Evolutionary conservation across 2,888 invertebrate species (phyloP), one percentile per base, ranked within the genome.

Genomic region (Octodonta nipae): DNA sequence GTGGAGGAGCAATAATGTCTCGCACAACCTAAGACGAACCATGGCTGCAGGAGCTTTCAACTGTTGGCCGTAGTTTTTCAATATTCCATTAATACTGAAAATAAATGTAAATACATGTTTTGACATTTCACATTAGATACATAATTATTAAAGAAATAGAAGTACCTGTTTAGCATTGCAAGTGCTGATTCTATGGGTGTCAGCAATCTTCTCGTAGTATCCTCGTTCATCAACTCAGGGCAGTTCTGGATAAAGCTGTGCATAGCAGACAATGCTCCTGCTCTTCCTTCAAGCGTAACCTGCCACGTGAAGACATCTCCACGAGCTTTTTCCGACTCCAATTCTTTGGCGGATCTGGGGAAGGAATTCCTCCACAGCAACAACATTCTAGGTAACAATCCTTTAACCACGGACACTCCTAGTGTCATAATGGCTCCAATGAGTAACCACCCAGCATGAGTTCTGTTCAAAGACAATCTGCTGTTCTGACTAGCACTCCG

Each of bases 271-370:
- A 98, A 64, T 2, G 96, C 96, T 1, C 96, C 96, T 3, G 95
- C 91, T 26, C 96, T 73, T 2, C 92, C 92, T 64, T 96, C 95
- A 33, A 98, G 64, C 0, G 95, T 93, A 25, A 96, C 85, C 70
- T 91, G 89, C 96, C 96, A 96, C n/a, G 96, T 96, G 57, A 96
- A 95, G 0, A 92, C 87, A 65, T 98, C 96, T 5, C 92, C 84
- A 51, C 96, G 70, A 10, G 87, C 79, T 50, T 93, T 93, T 63
- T 98, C 98, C 0, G 92, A 88, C 57, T 96, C 96, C 10, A 98
- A 67, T 61, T 98, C 98, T 55, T 96, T 95, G 22, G 80, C 78
- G 0, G 93, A 93, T 29, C 95, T 73, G 1, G 98, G 96, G 61
- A 98, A 98, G 14, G 93, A 93, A 60, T 95, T 95, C 45, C 92